These are phyloP conservation scores for Desoria tigrina DNA, from an alignment of 2,888 invertebrate species.

Conservation along the genomic window DNA sequence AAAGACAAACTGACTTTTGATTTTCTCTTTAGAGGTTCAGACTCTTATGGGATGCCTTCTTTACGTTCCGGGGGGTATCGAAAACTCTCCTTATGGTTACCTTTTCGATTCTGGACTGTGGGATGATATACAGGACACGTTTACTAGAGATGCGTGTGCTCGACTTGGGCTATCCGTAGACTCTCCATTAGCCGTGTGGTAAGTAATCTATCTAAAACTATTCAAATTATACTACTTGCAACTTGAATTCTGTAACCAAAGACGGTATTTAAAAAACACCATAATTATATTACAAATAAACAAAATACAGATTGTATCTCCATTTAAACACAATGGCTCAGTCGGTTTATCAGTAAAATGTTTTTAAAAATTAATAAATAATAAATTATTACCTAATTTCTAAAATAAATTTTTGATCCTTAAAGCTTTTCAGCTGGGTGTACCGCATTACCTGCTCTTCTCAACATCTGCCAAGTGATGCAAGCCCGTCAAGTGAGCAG, in stretches of 20 bases:
- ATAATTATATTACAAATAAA: no score
- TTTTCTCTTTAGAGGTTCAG: constrained; percentile 69
- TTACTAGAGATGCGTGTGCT: constrained; percentile 88
- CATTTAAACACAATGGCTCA: no score
- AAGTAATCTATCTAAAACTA: constrained; percentile 51
- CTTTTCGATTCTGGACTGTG: constrained; percentile 75
- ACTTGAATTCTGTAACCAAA: not conserved
- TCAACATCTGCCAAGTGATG: constrained; percentile 92
- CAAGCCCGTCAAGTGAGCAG: constrained; percentile 83
- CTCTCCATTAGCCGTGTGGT: constrained; percentile 86
- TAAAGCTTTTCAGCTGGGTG: constrained; percentile 85
- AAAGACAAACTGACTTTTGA: no score
- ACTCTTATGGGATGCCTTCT: constrained; percentile 82
- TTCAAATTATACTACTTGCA: not conserved
- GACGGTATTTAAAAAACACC: no score
- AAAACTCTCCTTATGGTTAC: constrained; percentile 73
- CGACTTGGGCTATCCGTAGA: constrained; percentile 85
- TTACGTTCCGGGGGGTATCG: constrained; percentile 75
- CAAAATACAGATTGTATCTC: no score
- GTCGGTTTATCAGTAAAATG: no score
- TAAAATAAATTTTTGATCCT: not conserved
- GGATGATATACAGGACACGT: constrained; percentile 84
- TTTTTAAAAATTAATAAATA: no score
- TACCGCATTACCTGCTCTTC: constrained; percentile 86
- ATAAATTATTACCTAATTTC: no score